Evolutionary conservation across 2,113 vertebrate species (phyloP).

Genomic region (Pelecanus crispus): DNA sequence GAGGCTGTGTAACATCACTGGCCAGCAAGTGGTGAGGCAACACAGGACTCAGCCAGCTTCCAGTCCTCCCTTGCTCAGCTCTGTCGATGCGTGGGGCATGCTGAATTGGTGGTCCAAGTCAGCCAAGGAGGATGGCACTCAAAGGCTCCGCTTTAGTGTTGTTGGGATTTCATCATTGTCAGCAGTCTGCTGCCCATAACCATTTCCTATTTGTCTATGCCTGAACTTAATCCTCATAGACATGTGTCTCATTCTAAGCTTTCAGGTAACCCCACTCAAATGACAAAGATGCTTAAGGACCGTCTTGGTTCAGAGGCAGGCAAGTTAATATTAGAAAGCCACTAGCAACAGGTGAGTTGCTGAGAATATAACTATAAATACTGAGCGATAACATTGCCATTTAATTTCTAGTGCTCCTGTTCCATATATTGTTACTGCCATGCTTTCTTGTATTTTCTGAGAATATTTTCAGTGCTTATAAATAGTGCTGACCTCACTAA

Average conservation of each 20-base stretch:
- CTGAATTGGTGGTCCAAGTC: background rate
- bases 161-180: background rate
- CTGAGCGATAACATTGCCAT: background rate
- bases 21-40: background rate
- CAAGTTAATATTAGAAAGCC: background rate
- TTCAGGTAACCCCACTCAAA: background rate
- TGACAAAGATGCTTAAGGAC: background rate
- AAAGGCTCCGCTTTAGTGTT: accelerated
- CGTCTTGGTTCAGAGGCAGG: background rate
- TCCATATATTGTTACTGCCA: background rate
- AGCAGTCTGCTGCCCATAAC: background rate
- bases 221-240: background rate
- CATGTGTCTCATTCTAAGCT: background rate
- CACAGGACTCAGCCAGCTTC: background rate
- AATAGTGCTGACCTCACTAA: conserved; percentile 34
- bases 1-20: background rate
- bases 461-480: conserved; percentile 9
- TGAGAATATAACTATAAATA: background rate
- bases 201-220: background rate
- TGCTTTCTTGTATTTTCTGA: conserved; percentile 22
- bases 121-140: background rate
- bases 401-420: background rate
- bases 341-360: background rate
- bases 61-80: background rate
- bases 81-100: accelerated